Conservation (phyloP, 2,888 invertebrate species). For the Drosophila leonis region DNA sequence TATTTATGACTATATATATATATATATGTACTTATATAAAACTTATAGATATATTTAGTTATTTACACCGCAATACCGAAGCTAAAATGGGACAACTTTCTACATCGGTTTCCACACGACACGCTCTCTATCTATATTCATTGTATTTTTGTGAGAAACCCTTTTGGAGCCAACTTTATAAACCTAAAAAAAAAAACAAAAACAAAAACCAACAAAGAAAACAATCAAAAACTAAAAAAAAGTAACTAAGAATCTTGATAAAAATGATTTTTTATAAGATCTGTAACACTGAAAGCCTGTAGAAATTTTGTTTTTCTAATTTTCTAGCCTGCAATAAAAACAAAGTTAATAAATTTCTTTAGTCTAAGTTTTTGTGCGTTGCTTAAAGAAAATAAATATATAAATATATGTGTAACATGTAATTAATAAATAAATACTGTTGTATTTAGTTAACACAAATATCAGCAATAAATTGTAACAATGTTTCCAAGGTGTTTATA, state of each 20-base stretch:
- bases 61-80: slow-evolving; percentile 45
- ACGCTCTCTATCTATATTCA: slow-evolving; percentile 59
- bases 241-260: slow-evolving; percentile 26
- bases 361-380: slow-evolving; percentile 32
- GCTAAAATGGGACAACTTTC: slow-evolving; percentile 24
- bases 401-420: slow-evolving; percentile 37
- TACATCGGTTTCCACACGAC: slow-evolving; percentile 63
- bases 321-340: slow-evolving; percentile 6
- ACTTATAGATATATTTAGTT: slow-evolving; percentile 58
- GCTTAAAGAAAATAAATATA: slow-evolving; percentile 13
- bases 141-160: slow-evolving; percentile 74
- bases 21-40: slow-evolving; percentile 33
- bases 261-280: slow-evolving; percentile 29
- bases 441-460: slow-evolving; percentile 68
- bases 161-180: slow-evolving; percentile 53
- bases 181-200: slow-evolving; percentile 12
- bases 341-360: slow-evolving; percentile 3
- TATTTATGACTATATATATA: slow-evolving; percentile 8
- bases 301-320: slow-evolving; percentile 8
- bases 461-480: slow-evolving; percentile 72
- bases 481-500: slow-evolving; percentile 48
- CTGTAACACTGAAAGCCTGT: slow-evolving; percentile 32
- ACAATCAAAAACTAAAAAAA: slow-evolving; percentile 6
- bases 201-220: slow-evolving; percentile 12
- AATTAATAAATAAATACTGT: slow-evolving; percentile 45